A percentile compares a stretch with the other conserved stretches of the same genome.
Conservation (phyloP, 2,888 invertebrate species). For the Lydus trimaculatus region DNA sequence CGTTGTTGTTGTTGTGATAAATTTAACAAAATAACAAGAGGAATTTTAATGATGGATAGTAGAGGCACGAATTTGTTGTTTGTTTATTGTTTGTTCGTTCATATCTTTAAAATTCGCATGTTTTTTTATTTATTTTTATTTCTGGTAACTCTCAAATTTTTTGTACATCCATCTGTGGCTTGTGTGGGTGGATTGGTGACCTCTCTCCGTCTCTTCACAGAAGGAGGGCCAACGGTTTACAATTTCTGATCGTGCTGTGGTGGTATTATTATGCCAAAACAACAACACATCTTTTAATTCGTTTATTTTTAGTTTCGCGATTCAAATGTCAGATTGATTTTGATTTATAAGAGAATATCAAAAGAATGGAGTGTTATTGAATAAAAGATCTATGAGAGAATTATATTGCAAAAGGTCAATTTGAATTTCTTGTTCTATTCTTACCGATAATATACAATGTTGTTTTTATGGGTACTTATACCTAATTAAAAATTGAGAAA, state of each 20-base stretch:
- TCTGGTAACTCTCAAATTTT: too few species aligned
- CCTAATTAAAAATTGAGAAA: background rate
- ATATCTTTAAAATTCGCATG: background rate
- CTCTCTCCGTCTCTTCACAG: background rate
- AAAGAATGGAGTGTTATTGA: background rate
- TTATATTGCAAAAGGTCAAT: background rate
- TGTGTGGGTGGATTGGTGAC: background rate
- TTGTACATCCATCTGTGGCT: background rate
- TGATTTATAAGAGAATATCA: background rate
- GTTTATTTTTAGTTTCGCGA: background rate
- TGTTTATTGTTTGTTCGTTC: too few species aligned
- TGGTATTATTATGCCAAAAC: background rate
- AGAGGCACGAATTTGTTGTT: background rate
- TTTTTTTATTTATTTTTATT: background rate
- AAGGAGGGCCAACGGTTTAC: slow-evolving; percentile 1
- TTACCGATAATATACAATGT: background rate
- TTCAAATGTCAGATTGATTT: background rate
- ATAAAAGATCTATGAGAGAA: background rate
- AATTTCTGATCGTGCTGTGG: background rate
- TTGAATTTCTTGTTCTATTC: background rate
- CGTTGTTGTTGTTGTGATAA: too few species aligned
- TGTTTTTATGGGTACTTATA: background rate
- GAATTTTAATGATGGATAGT: background rate
- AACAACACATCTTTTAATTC: background rate
- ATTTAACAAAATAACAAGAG: background rate